A percentile compares a stretch with the other conserved stretches of the same genome.
Evolutionary conservation across 1,140 invertebrate species (phyloP).

Genomic region (Penaeus vannamei): DNA sequence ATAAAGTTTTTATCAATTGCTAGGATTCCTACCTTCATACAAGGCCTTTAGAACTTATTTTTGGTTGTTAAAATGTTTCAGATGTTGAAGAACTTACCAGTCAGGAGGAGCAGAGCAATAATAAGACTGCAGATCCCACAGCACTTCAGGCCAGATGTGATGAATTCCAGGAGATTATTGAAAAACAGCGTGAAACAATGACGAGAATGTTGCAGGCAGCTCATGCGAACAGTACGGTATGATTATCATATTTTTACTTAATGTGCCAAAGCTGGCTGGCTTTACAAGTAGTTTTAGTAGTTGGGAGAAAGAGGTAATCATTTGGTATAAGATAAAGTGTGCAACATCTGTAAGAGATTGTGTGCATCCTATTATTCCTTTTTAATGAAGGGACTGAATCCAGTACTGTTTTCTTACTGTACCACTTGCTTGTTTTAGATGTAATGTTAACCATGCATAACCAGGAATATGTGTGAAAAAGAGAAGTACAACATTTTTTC

Average conservation of each 20-base stretch:
- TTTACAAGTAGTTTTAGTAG: not conserved
- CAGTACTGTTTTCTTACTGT: no score
- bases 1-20: no score
- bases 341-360: not conserved
- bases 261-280: not conserved
- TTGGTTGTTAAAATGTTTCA: not conserved
- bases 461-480: no score
- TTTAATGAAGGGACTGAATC: no score
- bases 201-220: conserved; percentile 40
- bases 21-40: no score
- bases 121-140: not conserved
- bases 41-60: no score
- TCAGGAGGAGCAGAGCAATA: not conserved
- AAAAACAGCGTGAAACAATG: conserved; percentile 38
- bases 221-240: conserved; percentile 32
- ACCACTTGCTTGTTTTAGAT: no score
- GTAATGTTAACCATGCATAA: no score
- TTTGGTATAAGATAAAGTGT: not conserved
- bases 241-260: not conserved
- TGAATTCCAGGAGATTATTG: conserved; percentile 38
- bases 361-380: no score
- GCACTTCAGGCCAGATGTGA: conserved; percentile 6
- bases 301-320: no score
- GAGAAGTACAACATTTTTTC: no score
- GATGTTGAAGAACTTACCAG: conserved; percentile 49